Conservation (phyloP, 2,888 invertebrate species). For the Uloborus plumipes region DNA sequence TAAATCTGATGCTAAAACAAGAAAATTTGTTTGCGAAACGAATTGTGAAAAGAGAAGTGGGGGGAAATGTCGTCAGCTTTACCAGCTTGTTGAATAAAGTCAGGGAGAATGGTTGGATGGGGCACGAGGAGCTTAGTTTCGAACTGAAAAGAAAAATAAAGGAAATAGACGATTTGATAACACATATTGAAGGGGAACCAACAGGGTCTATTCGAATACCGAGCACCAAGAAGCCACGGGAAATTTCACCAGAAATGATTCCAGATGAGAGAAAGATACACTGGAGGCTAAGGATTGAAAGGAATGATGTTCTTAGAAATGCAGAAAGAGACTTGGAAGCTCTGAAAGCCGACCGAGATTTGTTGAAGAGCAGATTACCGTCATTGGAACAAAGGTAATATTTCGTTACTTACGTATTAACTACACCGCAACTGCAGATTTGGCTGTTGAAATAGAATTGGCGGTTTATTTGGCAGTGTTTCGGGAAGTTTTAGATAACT, state of each 20-base stretch:
- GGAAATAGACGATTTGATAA: background rate
- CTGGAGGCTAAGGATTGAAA: constrained; percentile 12
- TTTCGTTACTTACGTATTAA: too few relatives aligned
- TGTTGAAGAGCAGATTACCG: background rate
- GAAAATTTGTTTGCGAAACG: background rate
- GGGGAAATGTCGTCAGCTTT: background rate
- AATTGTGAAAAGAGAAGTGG: constrained; percentile 18
- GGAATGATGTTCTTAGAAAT: background rate
- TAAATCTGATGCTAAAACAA: constrained; percentile 13
- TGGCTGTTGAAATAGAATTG: too few relatives aligned
- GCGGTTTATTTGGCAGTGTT: too few relatives aligned
- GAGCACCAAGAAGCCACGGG: background rate
- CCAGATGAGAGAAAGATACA: constrained; percentile 19
- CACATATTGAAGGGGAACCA: background rate
- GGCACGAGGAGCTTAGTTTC: constrained; percentile 11
- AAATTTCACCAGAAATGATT: background rate
- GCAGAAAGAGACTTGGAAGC: background rate
- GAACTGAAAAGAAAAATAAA: constrained; percentile 10
- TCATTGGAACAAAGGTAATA: background rate
- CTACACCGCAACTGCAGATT: too few relatives aligned
- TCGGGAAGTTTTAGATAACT: too few relatives aligned
- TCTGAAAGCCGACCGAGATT: background rate
- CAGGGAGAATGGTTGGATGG: constrained; percentile 8
- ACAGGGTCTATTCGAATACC: background rate
- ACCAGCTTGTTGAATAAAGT: constrained; percentile 7